A percentile compares a stretch with the other conserved stretches of the same genome.
phyloP scores from a whole-genome alignment of 2,797 vertebrate species.

The Antennarius maculatus region DNA sequence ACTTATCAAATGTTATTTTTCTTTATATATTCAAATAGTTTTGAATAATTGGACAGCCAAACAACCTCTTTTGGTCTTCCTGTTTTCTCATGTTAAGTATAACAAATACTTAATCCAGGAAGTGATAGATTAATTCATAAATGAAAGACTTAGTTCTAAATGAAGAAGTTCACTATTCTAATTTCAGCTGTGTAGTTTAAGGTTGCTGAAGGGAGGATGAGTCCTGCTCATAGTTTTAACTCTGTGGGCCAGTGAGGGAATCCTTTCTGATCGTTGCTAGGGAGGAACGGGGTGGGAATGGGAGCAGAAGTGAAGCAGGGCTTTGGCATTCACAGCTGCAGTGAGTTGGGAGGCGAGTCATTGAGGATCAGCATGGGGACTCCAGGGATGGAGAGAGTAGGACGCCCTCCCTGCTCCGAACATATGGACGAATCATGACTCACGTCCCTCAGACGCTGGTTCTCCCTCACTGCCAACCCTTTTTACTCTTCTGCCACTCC shows the following conservation, averaged over 20 bases:
- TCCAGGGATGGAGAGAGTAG: constrained; percentile 29
- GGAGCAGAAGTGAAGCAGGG: constrained; percentile 39
- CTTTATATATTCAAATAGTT: too few relatives aligned
- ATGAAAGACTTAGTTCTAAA: too few relatives aligned
- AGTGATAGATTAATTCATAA: too few relatives aligned
- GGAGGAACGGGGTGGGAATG: constrained; percentile 52
- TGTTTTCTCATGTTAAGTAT: too few relatives aligned
- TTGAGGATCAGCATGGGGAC: constrained; percentile 43
- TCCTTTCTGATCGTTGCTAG: constrained; percentile 40
- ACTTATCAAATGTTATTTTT: neutral
- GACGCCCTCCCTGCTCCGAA: constrained; percentile 28
- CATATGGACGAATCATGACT: constrained; percentile 63
- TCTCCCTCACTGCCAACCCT: constrained; percentile 18
- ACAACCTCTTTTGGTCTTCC: too few relatives aligned
- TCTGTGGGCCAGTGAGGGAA: constrained; percentile 52
- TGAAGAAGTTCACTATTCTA: neutral
- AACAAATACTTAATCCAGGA: too few relatives aligned
- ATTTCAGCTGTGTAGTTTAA: constrained; percentile 35
- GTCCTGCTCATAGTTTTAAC: constrained; percentile 35
- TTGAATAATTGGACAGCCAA: too few relatives aligned
- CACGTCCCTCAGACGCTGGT: constrained; percentile 44
- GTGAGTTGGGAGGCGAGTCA: constrained; percentile 28
- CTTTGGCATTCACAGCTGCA: constrained; percentile 61
- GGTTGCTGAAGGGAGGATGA: constrained; percentile 8
- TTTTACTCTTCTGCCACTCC: constrained; percentile 54